phyloP scores from a whole-genome alignment of 2,888 invertebrate species.

The Norana najaformis region DNA sequence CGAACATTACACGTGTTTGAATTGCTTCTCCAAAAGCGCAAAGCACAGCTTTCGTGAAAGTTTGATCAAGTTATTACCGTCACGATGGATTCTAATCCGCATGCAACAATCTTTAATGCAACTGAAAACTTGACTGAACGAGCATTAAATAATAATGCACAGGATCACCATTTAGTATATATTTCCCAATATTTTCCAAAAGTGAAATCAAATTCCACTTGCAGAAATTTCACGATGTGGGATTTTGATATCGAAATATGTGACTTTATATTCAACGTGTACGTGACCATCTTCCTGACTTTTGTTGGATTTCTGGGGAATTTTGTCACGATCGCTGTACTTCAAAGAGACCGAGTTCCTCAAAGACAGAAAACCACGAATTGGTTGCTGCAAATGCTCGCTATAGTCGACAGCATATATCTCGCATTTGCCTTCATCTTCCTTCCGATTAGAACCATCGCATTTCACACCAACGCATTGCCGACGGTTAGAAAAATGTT shows the following conservation, averaged over 20 bases:
- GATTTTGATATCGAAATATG: neutral
- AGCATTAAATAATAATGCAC: too few relatives aligned
- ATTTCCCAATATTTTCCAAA: too few relatives aligned
- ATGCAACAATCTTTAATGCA: too few relatives aligned
- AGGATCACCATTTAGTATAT: too few relatives aligned
- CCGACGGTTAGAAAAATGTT: neutral
- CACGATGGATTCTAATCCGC: too few relatives aligned
- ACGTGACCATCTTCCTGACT: constrained; percentile 15
- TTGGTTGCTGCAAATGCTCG: constrained; percentile 44
- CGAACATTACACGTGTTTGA: too few relatives aligned
- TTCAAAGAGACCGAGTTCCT: constrained; percentile 39
- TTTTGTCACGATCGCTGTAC: constrained; percentile 41
- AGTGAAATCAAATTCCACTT: neutral
- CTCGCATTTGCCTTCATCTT: constrained; percentile 42
- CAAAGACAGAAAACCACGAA: constrained; percentile 43
- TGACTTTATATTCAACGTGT: neutral
- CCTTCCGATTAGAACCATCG: constrained; percentile 37
- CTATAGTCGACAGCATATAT: constrained; percentile 42
- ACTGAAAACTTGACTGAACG: too few relatives aligned
- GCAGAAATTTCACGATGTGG: neutral
- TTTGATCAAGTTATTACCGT: too few relatives aligned
- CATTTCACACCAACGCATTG: neutral
- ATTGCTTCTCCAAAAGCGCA: too few relatives aligned
- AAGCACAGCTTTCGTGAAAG: too few relatives aligned
- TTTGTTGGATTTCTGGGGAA: constrained; percentile 36